A percentile compares a stretch with the other conserved stretches of the same genome.
phyloP scores from a whole-genome alignment of 2,113 vertebrate species.

The Hemichromis elongatus region DNA sequence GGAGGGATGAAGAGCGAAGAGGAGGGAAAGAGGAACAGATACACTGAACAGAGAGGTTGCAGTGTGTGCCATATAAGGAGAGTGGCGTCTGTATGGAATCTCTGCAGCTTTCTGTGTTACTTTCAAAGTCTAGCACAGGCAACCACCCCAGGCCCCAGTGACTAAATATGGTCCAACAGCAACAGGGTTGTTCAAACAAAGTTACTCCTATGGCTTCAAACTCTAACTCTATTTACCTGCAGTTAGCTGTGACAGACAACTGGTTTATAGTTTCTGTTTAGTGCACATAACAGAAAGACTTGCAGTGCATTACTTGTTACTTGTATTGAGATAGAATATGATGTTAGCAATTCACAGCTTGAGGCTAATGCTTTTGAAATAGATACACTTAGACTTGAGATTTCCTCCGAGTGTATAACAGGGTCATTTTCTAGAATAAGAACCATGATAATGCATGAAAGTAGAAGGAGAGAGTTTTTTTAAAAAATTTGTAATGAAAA shows the following conservation, averaged over 20 bases:
- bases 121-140: conserved; percentile 74
- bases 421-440: neutral
- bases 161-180: conserved; percentile 96
- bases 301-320: neutral
- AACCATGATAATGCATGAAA: neutral
- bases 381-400: neutral
- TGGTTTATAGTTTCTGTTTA: neutral
- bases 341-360: neutral
- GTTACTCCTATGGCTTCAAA: conserved; percentile 36
- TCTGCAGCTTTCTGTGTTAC: conserved; percentile 75
- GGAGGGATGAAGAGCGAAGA: conserved; percentile 31
- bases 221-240: conserved; percentile 47
- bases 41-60: conserved; percentile 58
- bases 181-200: conserved; percentile 63
- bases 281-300: neutral
- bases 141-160: conserved; percentile 69
- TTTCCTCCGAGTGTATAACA: neutral
- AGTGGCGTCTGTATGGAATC: conserved; percentile 73
- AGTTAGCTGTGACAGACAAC: neutral
- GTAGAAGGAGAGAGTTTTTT: neutral
- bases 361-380: neutral
- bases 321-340: neutral
- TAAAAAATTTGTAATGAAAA: neutral
- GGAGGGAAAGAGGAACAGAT: conserved; percentile 33
- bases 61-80: conserved; percentile 79